Percentiles rank a stretch among this genome's conserved stretches.
phyloP scores from a whole-genome alignment of 1,140 invertebrate genomes.

The Meloidogyne exigua region DNA sequence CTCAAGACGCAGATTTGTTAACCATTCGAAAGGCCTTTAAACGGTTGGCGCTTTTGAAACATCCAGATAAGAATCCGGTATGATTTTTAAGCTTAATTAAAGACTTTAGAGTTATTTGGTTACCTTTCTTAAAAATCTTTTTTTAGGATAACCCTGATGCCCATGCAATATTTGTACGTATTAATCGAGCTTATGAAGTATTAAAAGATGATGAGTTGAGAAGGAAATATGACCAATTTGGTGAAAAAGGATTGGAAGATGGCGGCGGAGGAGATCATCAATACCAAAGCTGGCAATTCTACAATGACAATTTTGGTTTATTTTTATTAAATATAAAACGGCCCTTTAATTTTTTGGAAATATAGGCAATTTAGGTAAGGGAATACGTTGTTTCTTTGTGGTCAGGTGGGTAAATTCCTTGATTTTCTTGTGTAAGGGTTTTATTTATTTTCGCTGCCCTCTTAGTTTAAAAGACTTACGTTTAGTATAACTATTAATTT shows the following conservation, averaged over 20 bases:
- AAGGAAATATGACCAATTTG: constrained; percentile 78
- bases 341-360: too few relatives aligned
- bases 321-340: constrained; percentile 22
- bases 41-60: constrained; percentile 75
- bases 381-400: too few relatives aligned
- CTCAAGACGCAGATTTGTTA: constrained; percentile 72
- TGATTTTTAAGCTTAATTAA: background rate
- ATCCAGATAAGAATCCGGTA: constrained; percentile 82
- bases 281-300: constrained; percentile 80
- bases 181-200: constrained; percentile 80
- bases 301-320: constrained; percentile 77
- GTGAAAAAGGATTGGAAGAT: constrained; percentile 73
- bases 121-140: background rate
- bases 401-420: too few relatives aligned
- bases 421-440: too few relatives aligned
- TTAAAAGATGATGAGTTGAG: constrained; percentile 78
- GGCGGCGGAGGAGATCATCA: constrained; percentile 60
- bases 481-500: too few relatives aligned
- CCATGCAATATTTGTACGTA: constrained; percentile 75
- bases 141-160: constrained; percentile 73
- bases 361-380: too few relatives aligned
- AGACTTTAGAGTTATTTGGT: too few relatives aligned
- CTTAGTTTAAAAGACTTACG: too few relatives aligned
- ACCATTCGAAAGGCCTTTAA: constrained; percentile 81
- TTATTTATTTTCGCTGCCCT: too few relatives aligned